Conservation (phyloP, 2,797 vertebrate species). For the Tympanoctomys barrerae region DNA sequence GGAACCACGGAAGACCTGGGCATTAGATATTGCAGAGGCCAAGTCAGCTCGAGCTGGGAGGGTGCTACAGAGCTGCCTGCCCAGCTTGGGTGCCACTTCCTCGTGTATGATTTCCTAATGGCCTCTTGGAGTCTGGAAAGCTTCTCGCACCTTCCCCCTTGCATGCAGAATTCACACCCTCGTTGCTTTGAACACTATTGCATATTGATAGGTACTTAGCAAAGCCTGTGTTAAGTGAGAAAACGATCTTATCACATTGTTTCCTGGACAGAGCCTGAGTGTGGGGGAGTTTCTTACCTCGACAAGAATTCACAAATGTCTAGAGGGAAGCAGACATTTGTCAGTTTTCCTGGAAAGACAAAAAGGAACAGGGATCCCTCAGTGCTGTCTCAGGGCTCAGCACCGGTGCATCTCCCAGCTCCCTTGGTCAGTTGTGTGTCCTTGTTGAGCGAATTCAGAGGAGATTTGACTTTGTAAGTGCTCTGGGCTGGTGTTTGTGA, state of each 20-base stretch:
- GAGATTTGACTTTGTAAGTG: background rate
- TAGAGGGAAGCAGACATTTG: background rate
- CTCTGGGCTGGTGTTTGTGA: background rate
- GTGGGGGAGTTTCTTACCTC: background rate
- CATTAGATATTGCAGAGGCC: background rate
- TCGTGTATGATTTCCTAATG: background rate
- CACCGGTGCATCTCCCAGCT: background rate
- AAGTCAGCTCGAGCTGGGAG: background rate
- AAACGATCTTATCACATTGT: background rate
- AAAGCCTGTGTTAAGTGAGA: background rate
- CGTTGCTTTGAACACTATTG: background rate
- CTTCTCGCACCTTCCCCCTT: background rate
- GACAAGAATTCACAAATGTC: background rate
- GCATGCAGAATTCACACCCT: background rate
- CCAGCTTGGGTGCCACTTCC: background rate
- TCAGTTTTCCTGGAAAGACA: background rate
- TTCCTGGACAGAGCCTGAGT: background rate
- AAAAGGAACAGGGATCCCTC: background rate
- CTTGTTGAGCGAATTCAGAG: background rate
- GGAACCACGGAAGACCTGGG: background rate
- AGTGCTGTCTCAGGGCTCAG: background rate
- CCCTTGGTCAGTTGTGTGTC: background rate
- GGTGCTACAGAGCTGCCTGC: background rate
- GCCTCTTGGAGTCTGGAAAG: background rate
- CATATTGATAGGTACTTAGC: background rate